Base-by-base conservation (phyloP, 2,797 vertebrate species). In the Monodelphis domestica region DNA sequence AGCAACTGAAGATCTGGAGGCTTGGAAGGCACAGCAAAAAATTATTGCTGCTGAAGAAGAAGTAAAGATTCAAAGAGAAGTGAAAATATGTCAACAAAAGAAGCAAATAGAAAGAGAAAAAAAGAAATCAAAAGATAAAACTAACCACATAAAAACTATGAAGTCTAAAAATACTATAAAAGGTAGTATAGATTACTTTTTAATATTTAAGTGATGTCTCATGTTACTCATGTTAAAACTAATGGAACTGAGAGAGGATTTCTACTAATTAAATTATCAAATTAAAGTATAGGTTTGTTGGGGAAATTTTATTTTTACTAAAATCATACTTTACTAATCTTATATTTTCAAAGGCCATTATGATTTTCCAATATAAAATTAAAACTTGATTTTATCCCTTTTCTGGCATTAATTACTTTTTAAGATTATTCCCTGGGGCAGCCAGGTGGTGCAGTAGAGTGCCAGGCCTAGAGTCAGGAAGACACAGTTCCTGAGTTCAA, bases 1-100 rank as follows among this genome's bases (percentile, higher is more conserved):
- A 96, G 99, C 98, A 30, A 98, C 98, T 29, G 93, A 98, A 54
- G 99, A 99, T 91, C 93, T 99, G 97, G 98, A 99, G 95, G 97
- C 97, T 0, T 99, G 99, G 99, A 99, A 98, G 94, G 97, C 97
- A 51, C 96, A 97, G 78, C 98, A 98, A 95, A 97, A 94, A 78
- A 93, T 98, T 95, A 88, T 93, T 54, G 98, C 98, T 54, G 97
- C 98, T 63, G 97, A 98, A 92, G 97, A 96, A 51, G 96, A 95
- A 54, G n/a, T n/a, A n/a, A 78, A 6, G 50, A 26, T 93, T 53
- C 96, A 93, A 84, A 95, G 59, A 91, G 90, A 92, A 51, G 57
- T 56, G 54, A 91, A 95, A 87, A 33, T 94, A 0, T 12, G 2
- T 90, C 63, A 91, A 10, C 95, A 96, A 92, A 95, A 10, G 90